Evolutionary conservation across 2,113 vertebrate genomes (phyloP).

Genomic region (Delphinus delphis): DNA sequence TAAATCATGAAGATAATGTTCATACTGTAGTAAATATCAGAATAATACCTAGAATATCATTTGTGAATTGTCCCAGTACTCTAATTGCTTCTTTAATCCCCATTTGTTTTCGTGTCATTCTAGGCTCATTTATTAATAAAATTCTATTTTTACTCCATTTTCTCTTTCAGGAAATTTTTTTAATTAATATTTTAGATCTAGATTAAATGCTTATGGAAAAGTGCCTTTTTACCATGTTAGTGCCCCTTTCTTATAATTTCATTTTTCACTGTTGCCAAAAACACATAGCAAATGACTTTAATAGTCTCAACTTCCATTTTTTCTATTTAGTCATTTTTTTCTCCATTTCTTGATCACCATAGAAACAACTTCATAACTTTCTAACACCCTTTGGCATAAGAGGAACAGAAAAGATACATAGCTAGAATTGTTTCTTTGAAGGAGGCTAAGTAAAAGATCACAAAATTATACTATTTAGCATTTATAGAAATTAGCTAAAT

Average conservation of each 20-base stretch:
- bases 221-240: conserved; percentile 72
- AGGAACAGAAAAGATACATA: conserved; percentile 33
- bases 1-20: conserved; percentile 37
- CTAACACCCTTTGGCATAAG: conserved; percentile 27
- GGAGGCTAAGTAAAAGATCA: conserved; percentile 25
- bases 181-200: conserved; percentile 65
- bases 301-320: neutral
- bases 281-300: neutral
- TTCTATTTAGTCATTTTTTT: conserved; percentile 41
- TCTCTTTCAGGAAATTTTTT: conserved; percentile 63
- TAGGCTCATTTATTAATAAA: conserved; percentile 56
- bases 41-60: conserved; percentile 3
- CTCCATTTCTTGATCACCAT: conserved; percentile 3
- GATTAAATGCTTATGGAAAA: conserved; percentile 63
- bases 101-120: conserved; percentile 46
- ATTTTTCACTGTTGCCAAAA: conserved; percentile 64
- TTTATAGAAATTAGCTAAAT: conserved; percentile 45
- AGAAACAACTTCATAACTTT: conserved; percentile 11
- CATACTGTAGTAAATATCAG: conserved; percentile 30
- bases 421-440: conserved; percentile 20
- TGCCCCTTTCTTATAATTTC: conserved; percentile 53
- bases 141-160: conserved; percentile 63
- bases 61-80: conserved; percentile 10
- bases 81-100: neutral
- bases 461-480: conserved; percentile 12